These are phyloP conservation scores for Cyclophora albipunctata DNA, from an alignment of 2,888 invertebrate genomes.

Conservation along the genomic window DNA sequence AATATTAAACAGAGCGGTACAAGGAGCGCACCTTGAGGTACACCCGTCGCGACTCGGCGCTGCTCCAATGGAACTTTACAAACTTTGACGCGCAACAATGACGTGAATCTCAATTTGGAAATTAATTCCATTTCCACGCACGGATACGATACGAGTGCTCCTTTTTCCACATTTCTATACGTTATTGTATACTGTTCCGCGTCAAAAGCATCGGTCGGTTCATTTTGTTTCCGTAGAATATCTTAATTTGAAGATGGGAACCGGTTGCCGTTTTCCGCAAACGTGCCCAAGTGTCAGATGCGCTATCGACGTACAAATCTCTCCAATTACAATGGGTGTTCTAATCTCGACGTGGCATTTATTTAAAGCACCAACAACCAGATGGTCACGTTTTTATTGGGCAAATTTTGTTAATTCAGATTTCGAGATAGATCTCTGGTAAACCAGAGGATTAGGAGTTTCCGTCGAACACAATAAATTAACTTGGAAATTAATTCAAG, in stretches of 20 bases:
- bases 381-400: conserved; percentile 23
- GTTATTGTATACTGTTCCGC: not conserved
- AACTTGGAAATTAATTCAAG: not conserved
- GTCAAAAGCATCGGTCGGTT: conserved; percentile 1
- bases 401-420: conserved; percentile 14
- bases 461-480: not conserved
- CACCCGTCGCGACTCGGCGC: conserved; percentile 13
- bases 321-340: conserved; percentile 27
- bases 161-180: not conserved
- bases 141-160: not conserved
- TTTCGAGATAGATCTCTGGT: conserved; percentile 5
- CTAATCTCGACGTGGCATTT: conserved; percentile 23
- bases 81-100: conserved; percentile 8
- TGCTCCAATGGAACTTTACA: conserved; percentile 6
- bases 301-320: conserved; percentile 29
- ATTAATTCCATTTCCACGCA: no score
- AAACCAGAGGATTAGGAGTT: not conserved
- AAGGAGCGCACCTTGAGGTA: conserved; percentile 24
- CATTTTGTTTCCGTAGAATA: conserved; percentile 24
- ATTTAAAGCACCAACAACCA: conserved; percentile 22
- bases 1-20: conserved; percentile 26
- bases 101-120: not conserved
- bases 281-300: conserved; percentile 30
- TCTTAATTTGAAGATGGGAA: conserved; percentile 27
- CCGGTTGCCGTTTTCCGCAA: conserved; percentile 26